Conservation (phyloP, 2,113 vertebrate genomes). For the Indri indri region DNA sequence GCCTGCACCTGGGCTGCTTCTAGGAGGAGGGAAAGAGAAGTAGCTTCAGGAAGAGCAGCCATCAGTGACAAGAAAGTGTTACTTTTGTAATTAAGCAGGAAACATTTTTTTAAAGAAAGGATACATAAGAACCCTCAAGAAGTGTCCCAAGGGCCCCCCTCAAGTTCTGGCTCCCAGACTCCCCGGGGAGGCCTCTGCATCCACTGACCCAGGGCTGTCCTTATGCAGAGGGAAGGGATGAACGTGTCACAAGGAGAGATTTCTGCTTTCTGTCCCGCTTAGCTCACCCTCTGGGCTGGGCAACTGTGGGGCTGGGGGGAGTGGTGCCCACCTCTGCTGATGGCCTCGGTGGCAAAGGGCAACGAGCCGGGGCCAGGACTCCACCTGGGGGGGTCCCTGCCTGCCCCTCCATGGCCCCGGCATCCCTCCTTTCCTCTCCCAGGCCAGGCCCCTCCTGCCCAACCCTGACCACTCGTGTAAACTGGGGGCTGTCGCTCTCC, state of each 20-base stretch:
- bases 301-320: no score
- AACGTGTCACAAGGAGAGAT: accelerated
- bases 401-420: no score
- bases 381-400: background rate
- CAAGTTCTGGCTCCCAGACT: background rate
- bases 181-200: background rate
- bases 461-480: background rate
- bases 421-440: accelerated
- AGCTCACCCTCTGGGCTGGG: background rate
- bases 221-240: accelerated
- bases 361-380: background rate
- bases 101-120: background rate
- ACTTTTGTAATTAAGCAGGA: slow-evolving; percentile 9
- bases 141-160: background rate
- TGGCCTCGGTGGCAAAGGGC: background rate
- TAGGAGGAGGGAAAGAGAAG: background rate
- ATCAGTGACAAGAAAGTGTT: background rate
- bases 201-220: background rate
- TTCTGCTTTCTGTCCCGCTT: background rate
- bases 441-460: background rate
- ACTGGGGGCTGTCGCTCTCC: background rate
- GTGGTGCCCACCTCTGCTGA: background rate
- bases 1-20: background rate
- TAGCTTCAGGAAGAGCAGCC: background rate
- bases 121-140: background rate